Evolutionary conservation across 1,140 invertebrate genomes (phyloP).

Genomic region (Hetaerina americana): DNA sequence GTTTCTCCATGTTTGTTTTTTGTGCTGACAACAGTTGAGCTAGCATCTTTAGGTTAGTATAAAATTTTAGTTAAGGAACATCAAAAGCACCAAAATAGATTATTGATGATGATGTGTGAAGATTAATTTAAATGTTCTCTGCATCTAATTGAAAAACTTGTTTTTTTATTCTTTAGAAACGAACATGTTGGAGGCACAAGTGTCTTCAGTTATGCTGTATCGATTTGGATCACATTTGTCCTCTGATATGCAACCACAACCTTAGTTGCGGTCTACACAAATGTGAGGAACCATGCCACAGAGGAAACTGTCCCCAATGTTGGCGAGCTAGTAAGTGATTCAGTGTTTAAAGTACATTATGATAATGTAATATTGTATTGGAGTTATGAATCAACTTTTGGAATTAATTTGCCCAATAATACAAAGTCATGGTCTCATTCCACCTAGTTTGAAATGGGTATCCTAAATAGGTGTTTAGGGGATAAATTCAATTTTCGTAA

Average conservation of each 20-base stretch:
- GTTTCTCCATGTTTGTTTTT: too few species aligned
- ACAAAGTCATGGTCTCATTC: too few species aligned
- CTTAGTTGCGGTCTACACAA: constrained; percentile 75
- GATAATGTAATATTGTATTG: too few species aligned
- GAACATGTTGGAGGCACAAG: constrained; percentile 76
- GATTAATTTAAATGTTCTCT: not conserved
- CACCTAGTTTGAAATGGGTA: too few species aligned
- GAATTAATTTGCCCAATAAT: too few species aligned
- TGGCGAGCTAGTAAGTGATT: constrained; percentile 63
- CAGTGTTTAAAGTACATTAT: too few species aligned
- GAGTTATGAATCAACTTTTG: too few species aligned
- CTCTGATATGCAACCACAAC: constrained; percentile 62
- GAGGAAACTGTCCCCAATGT: constrained; percentile 73
- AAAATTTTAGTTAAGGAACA: not conserved
- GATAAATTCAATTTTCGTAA: too few species aligned
- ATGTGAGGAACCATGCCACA: constrained; percentile 80
- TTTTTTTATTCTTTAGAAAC: constrained; percentile 36
- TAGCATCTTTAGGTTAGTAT: too few species aligned
- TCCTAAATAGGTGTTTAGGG: too few species aligned
- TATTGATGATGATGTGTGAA: not conserved
- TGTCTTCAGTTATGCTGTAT: constrained; percentile 80
- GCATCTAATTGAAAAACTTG: constrained; percentile 4
- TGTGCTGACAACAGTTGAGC: too few species aligned
- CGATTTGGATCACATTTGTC: constrained; percentile 73
- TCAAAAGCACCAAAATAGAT: not conserved